Conservation (phyloP, 2,888 invertebrate species). For the Ophion ellenae region DNA sequence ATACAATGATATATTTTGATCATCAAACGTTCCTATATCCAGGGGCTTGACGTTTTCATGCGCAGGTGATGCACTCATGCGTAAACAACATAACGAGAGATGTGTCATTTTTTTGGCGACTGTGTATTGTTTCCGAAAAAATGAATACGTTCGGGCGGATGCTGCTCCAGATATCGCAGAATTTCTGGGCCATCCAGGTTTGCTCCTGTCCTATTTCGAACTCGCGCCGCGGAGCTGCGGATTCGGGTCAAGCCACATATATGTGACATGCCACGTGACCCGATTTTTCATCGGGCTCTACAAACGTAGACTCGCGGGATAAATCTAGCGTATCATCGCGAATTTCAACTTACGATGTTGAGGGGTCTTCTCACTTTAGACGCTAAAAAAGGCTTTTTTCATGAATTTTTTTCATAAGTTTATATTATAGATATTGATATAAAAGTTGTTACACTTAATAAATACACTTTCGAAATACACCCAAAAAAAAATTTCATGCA, state of each 20-base stretch:
- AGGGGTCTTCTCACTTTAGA: too few relatives aligned
- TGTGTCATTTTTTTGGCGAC: background rate
- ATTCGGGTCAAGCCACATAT: slow-evolving; percentile 4
- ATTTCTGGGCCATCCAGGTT: slow-evolving; percentile 30
- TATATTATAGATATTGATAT: too few relatives aligned
- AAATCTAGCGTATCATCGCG: background rate
- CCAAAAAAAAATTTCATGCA: too few relatives aligned
- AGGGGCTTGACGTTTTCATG: too few relatives aligned
- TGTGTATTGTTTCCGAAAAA: background rate
- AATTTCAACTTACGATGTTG: background rate
- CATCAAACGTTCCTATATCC: too few relatives aligned
- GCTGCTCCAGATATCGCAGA: slow-evolving; percentile 13
- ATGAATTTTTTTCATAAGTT: too few relatives aligned
- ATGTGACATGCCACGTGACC: slow-evolving; percentile 6
- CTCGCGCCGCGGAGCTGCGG: background rate
- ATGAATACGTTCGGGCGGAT: background rate
- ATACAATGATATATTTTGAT: too few relatives aligned
- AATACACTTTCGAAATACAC: too few relatives aligned
- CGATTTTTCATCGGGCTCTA: background rate
- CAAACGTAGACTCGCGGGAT: background rate
- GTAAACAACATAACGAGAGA: background rate
- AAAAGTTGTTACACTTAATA: too few relatives aligned
- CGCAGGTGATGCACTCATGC: too few relatives aligned
- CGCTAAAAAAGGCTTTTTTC: too few relatives aligned
- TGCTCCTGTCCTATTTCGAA: slow-evolving; percentile 2